Percentiles rank a stretch among this genome's conserved stretches.
phyloP scores from a whole-genome alignment of 2,113 vertebrate genomes.

The Malurus cyaneus region DNA sequence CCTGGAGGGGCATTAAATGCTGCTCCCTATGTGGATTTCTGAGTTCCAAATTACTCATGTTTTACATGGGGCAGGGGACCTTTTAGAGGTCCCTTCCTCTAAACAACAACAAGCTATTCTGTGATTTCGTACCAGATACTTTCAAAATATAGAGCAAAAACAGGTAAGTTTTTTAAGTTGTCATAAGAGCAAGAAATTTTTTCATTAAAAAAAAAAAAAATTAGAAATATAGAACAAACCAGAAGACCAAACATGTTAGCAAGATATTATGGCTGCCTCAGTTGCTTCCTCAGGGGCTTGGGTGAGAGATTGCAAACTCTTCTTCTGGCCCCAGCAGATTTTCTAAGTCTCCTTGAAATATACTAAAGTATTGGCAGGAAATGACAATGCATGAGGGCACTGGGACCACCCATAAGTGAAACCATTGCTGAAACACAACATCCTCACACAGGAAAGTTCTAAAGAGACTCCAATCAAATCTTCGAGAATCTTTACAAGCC shows the following conservation, averaged over 20 bases:
- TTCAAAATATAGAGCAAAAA: neutral
- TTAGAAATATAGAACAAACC: neutral
- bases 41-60: neutral
- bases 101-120: neutral
- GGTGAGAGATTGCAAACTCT: neutral
- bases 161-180: neutral
- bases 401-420: neutral
- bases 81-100: neutral
- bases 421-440: neutral
- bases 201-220: neutral
- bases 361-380: neutral
- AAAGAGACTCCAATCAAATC: neutral
- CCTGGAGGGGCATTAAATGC: neutral
- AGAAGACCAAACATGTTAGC: neutral
- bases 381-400: neutral
- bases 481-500: neutral
- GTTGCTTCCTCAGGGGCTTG: neutral
- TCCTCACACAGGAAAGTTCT: neutral
- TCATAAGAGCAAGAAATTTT: neutral
- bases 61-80: neutral
- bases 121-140: neutral
- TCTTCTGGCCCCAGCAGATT: fast-evolving
- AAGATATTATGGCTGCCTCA: neutral
- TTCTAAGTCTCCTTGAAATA: neutral
- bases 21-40: neutral